phyloP scores from a whole-genome alignment of 2,797 vertebrate species.

The Chrysocyon brachyurus region DNA sequence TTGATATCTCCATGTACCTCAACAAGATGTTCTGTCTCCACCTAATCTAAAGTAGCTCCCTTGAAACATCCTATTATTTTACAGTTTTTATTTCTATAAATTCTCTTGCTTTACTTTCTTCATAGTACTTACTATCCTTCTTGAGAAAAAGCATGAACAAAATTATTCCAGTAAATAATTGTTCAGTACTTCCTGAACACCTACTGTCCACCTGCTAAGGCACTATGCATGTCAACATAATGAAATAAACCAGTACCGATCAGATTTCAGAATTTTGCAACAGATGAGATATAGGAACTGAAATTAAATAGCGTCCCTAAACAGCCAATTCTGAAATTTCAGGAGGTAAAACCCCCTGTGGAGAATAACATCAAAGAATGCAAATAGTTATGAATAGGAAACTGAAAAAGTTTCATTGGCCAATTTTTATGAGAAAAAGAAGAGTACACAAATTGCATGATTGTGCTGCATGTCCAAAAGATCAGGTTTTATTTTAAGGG shows the following conservation, averaged over 20 bases:
- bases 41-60: background rate
- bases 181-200: background rate
- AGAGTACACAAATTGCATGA: background rate
- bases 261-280: background rate
- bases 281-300: background rate
- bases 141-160: background rate
- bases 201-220: background rate
- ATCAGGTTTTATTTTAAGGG: background rate
- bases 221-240: background rate
- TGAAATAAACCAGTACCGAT: background rate
- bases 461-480: background rate
- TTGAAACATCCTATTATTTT: background rate
- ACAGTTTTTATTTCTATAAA: constrained; percentile 4
- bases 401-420: background rate
- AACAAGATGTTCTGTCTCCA: background rate
- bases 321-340: constrained; percentile 9
- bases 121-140: background rate
- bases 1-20: background rate
- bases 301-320: background rate
- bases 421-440: constrained; percentile 38
- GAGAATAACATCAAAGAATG: background rate
- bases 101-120: background rate
- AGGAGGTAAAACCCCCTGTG: background rate
- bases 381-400: constrained; percentile 9
- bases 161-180: constrained; percentile 32